Evolutionary conservation across 1,140 invertebrate species (phyloP), one percentile per base, ranked within the genome.

Genomic region (Ctenoplectra terminalis): DNA sequence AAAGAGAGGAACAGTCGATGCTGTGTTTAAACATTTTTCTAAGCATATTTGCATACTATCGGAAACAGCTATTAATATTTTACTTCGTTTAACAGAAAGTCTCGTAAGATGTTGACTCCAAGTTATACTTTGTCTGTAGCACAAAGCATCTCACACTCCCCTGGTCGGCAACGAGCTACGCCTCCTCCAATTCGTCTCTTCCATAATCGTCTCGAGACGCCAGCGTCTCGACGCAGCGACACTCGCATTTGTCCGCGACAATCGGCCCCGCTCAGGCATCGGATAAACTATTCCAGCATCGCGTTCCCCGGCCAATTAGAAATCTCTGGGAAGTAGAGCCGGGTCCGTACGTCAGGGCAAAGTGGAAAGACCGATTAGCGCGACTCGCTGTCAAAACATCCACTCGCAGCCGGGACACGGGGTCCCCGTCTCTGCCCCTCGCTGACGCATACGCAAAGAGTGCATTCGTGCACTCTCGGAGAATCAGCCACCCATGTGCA

Each of bases 281-380:
- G 40, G 31, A 70, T 43, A 26, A 83, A 74, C 69, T 37, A 56
- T n/a, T 64, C 66, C 67, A 20, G 23, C 63, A 29, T 13, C 48
- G 52, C 60, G 78, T 52, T 52, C 58, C 72, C 66, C 37, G 46
- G 50, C 72, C 82, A 87, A 87, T 87, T 87, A 87, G 86, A 86
- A 86, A 86, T 86, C 72, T 23, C 66, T 29, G 75, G 66, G 63
- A 67, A 85, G 82, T 75, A 75, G 75, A 84, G 64, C 48, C 81
- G 86, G 78, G 75, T 69, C 80, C 72, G 84, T 84, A 89, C 85
- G 84, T 82, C 83, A 77, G 63, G 50, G 70, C 86, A 80, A 92
- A 92, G 92, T 92, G 91, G 89, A 92, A 91, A 93, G 91, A 90
- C 85, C 91, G 92, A 93, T 93, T 92, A 92, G 92, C 91, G 90